These are phyloP conservation scores for Propithecus perrieri DNA, from an alignment of 2,797 vertebrate genomes.

Conservation along the genomic window DNA sequence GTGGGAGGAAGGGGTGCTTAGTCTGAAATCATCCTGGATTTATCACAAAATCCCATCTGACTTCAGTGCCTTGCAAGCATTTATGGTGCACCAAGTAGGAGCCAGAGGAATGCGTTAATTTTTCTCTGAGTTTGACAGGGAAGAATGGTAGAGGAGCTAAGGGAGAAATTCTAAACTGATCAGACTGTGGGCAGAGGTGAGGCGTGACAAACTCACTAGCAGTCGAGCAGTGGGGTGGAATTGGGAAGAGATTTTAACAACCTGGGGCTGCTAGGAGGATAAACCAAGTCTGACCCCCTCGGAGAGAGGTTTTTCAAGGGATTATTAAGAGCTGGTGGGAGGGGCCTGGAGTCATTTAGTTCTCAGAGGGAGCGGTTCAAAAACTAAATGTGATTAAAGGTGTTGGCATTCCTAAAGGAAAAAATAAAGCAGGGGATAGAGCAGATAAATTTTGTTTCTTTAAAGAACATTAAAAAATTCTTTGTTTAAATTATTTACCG, in stretches of 20 bases:
- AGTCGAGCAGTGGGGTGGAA: not conserved
- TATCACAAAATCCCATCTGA: not conserved
- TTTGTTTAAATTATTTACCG: not conserved
- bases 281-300: not conserved
- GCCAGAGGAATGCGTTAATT: not conserved
- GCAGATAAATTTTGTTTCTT: constrained; percentile 30
- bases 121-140: not conserved
- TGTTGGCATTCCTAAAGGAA: not conserved
- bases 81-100: not conserved
- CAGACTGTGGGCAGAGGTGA: not conserved
- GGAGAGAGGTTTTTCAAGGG: not conserved
- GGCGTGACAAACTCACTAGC: not conserved
- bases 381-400: not conserved
- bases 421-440: not conserved
- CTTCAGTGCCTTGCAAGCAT: not conserved
- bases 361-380: not conserved
- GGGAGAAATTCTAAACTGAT: not conserved
- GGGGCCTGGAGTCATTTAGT: not conserved
- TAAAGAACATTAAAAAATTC: not conserved
- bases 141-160: not conserved
- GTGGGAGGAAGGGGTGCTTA: not conserved
- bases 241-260: not conserved
- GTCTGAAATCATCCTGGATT: not conserved
- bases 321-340: not conserved
- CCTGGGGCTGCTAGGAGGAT: not conserved